Base-by-base conservation (phyloP, 92 coral and sea anemone species). In the Porites divaricata region DNA sequence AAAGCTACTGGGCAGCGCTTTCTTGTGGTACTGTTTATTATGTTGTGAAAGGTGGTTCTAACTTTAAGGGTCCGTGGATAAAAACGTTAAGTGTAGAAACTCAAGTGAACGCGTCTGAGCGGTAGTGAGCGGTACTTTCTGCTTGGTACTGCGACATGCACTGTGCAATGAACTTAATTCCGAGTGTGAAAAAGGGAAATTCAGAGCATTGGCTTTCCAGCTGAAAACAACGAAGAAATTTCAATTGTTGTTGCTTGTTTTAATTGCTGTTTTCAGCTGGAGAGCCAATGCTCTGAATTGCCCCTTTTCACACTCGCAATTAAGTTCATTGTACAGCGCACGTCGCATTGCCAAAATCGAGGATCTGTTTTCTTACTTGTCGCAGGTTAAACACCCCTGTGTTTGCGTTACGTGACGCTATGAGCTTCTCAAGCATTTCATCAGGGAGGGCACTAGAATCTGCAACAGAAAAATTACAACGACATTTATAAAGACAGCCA, bases 331-430 rank as follows among this genome's bases (percentile, higher is more conserved):
- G 1, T 51, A 51, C 56, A 51, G 56, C 1, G 11, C 11, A 51
- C 7, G 7, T 7, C 7, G 11, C 56, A 51, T 8, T 51, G 11
- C 56, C 1, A 11, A 15, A 15, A 54, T 54, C 16, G 59, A 54
- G 4, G 12, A 2, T 3, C 16, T 11, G 16, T 41, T 57, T 17
- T 16, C 77, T 68, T 56, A 97, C 99, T 93, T 97, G 99, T 75
- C 99, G 87, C 57, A 93, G 86, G 86, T 97, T 97, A 57, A 97
- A 97, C 62, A 95, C 91, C 22, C 99, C 99, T 20, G 99, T 90
- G 75, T 97, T 97, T 12, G 99, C 99, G 77, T 97, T 90, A 41
- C 96, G 95, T 21, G 99, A 95, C 2, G 95, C 95, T 45, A 97
- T 90, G 45, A 97, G 91, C 48, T 93, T 95, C 58, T 89, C 88